Base-by-base conservation (phyloP, 2,797 vertebrate genomes). In the Lophura swinhoii region DNA sequence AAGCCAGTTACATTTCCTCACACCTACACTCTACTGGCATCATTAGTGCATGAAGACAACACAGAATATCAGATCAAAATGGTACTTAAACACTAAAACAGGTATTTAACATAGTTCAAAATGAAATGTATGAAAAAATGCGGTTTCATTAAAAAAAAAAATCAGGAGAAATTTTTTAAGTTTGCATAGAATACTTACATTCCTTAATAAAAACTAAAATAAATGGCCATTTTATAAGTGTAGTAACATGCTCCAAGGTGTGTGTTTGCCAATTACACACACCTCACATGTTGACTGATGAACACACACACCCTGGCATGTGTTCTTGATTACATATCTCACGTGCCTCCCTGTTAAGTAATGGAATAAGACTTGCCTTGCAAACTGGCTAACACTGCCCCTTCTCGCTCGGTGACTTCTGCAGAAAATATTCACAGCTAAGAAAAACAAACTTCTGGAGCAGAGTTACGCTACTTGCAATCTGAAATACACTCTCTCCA, bases 161-260 rank as follows among this genome's bases (percentile, higher is more conserved):
- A 58, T n/a, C 18, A n/a, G 31, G 12, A 88, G 17, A 51, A 46
- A 59, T 86, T 95, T 64, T 86, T 31, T 66, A 82, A 93, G 83
- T 78, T 86, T 92, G 43, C 26, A 70, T 26, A 70, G 66, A 62
- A 33, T 62, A 95, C 80, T 92, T 91, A 63, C 67, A 84, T 84
- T 92, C 85, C 80, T 94, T 82, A 93, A 88, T 84, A 96, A 79
- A 79, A 96, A 88, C 82, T 49, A 53, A 94, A 93, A 84, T 80
- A 94, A 96, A 96, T 90, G 90, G 66, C 79, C 73, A 89, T 92
- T 96, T 97, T 92, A 72, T 96, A 95, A 93, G 90, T 53, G 89
- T 91, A 93, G 90, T 77, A 96, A 93, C 88, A 84, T 55, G 94
- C 92, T 97, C 92, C 95, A 95, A 96, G 91, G 93, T 92, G 91